Evolutionary conservation across 2,113 vertebrate species (phyloP).

Genomic region (Mionectes macconnelli): DNA sequence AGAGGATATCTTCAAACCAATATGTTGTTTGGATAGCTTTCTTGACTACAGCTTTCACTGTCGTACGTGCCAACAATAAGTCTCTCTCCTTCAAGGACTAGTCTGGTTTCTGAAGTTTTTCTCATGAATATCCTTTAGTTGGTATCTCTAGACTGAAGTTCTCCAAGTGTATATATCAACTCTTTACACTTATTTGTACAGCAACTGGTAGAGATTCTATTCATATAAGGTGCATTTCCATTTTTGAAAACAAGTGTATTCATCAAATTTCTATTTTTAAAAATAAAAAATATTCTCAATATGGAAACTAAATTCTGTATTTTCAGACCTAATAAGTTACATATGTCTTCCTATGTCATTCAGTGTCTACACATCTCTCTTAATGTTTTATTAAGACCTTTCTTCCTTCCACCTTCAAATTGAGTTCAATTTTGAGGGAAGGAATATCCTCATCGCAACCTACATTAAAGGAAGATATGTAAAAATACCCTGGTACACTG

Average conservation of each 20-base stretch:
- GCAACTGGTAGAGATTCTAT: background rate
- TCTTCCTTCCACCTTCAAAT: background rate
- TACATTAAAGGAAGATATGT: background rate
- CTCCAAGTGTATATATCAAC: background rate
- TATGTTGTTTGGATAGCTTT: background rate
- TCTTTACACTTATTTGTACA: background rate
- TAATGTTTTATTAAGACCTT: background rate
- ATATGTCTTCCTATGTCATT: background rate
- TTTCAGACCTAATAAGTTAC: background rate
- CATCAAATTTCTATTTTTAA: background rate
- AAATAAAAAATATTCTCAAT: background rate
- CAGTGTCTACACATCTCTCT: fast-evolving
- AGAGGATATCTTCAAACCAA: background rate
- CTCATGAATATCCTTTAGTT: background rate
- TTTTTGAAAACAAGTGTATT: background rate
- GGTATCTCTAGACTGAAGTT: background rate
- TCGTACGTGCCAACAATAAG: background rate
- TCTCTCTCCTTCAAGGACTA: background rate
- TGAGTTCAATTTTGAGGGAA: background rate
- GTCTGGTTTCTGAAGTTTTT: background rate
- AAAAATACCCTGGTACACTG: background rate
- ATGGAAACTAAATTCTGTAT: background rate
- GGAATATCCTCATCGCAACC: background rate
- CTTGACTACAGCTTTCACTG: background rate
- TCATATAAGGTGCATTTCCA: background rate